Percentiles rank a stretch among this genome's conserved stretches.
phyloP scores from a whole-genome alignment of 2,888 invertebrate species.

The Sericinus montela region DNA sequence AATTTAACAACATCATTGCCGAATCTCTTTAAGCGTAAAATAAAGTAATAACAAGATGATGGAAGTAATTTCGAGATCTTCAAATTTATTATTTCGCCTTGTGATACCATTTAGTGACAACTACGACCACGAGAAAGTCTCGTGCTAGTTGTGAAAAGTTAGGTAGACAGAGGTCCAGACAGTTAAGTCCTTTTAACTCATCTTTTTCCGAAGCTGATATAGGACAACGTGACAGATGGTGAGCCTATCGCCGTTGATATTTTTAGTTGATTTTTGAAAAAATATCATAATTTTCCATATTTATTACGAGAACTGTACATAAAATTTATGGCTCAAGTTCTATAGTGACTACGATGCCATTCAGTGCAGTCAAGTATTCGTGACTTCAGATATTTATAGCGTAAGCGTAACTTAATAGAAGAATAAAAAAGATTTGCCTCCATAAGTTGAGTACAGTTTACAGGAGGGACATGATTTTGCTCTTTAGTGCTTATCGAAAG shows the following conservation, averaged over 20 bases:
- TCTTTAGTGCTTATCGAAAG: too few species aligned
- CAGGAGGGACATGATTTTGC: too few species aligned
- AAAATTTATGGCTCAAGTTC: neutral
- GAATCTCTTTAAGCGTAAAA: constrained; percentile 34
- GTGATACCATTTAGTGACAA: too few species aligned
- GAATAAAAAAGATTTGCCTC: neutral
- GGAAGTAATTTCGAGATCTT: constrained; percentile 30
- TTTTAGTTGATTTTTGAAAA: too few species aligned
- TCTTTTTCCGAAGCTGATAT: too few species aligned
- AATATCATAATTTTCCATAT: too few species aligned
- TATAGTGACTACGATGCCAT: neutral
- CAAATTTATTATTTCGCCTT: constrained; percentile 35
- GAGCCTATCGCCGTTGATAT: too few species aligned
- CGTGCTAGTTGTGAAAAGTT: constrained; percentile 8
- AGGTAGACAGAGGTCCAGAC: too few species aligned
- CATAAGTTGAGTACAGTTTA: neutral
- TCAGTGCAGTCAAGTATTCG: neutral
- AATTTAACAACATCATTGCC: constrained; percentile 31
- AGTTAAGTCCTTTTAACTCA: too few species aligned
- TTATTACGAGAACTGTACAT: neutral
- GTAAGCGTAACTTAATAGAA: neutral
- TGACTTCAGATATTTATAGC: neutral
- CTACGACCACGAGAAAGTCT: too few species aligned
- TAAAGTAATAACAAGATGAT: constrained; percentile 34
- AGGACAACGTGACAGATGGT: too few species aligned